Conservation (phyloP, 2,888 invertebrate genomes). For the Lutraria lutraria region DNA sequence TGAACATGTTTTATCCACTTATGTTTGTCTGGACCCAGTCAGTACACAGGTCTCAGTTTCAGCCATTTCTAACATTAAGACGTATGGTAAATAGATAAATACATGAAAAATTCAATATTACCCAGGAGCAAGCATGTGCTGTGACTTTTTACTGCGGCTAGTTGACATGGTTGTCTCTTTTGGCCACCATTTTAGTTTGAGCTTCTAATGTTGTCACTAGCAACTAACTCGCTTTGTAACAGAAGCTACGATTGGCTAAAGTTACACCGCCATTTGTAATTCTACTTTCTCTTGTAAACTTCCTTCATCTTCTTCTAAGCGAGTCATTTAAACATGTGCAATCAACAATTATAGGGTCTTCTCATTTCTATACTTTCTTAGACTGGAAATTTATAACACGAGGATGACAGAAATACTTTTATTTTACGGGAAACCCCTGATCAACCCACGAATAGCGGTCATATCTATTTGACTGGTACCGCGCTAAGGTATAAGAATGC, state of each 20-base stretch:
- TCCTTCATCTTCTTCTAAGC: background rate
- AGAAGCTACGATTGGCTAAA: constrained; percentile 71
- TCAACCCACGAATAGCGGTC: background rate
- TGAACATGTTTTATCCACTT: no score
- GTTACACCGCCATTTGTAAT: constrained; percentile 11
- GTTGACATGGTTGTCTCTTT: constrained; percentile 74
- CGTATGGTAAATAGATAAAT: no score
- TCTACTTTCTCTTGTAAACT: background rate
- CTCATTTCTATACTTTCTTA: background rate
- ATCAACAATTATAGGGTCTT: no score
- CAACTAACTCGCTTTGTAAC: constrained; percentile 57
- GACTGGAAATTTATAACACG: background rate
- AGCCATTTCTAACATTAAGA: no score
- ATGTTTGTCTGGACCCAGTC: no score
- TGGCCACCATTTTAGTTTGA: constrained; percentile 62
- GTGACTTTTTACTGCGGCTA: constrained; percentile 73
- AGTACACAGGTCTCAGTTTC: no score
- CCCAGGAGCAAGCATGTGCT: constrained; percentile 74
- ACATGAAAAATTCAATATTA: constrained; percentile 57
- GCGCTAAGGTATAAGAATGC: no score
- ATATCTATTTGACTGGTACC: no score
- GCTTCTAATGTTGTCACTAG: constrained; percentile 72
- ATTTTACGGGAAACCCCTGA: background rate
- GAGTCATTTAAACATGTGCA: no score
- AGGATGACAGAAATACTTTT: background rate